Conservation (phyloP, 2,888 invertebrate species). For the Cacoxenus indagator region DNA sequence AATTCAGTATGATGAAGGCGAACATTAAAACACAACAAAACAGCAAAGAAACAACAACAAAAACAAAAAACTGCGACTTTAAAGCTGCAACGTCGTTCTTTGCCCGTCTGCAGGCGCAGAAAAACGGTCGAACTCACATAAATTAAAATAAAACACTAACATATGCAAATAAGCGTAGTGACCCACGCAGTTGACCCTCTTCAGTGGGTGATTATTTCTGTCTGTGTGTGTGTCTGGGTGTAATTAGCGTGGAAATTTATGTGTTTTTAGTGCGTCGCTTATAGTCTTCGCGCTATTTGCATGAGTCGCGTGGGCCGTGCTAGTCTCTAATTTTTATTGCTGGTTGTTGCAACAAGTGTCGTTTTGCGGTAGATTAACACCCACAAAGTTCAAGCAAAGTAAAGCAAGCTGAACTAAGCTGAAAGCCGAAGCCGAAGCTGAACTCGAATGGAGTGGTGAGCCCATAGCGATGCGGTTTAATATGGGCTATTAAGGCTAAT, state of each 20-base stretch:
- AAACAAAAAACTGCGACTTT: too few relatives aligned
- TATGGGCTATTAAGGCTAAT: slow-evolving; percentile 53
- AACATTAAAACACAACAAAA: neutral
- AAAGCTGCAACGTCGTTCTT: neutral
- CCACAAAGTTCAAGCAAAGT: neutral
- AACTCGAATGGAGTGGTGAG: slow-evolving; percentile 37
- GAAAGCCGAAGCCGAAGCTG: neutral
- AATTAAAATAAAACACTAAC: slow-evolving; percentile 15
- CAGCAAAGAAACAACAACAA: too few relatives aligned
- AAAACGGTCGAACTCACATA: neutral
- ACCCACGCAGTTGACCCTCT: slow-evolving; percentile 15
- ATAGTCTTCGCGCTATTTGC: neutral
- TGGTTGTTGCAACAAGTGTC: slow-evolving; percentile 37
- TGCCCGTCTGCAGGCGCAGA: neutral
- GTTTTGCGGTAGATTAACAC: slow-evolving; percentile 30
- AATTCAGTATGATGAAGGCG: neutral
- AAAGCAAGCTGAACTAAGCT: neutral
- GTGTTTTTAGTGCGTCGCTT: slow-evolving; percentile 30
- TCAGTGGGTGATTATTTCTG: too few relatives aligned
- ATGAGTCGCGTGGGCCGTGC: neutral
- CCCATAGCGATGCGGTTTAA: slow-evolving; percentile 10
- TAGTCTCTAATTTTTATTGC: neutral
- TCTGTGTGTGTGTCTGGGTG: too few relatives aligned
- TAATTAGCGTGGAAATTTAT: slow-evolving; percentile 58
- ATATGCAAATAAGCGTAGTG: slow-evolving; percentile 12